phyloP scores from a whole-genome alignment of 2,113 vertebrate genomes.

The Melanocharis versteri region DNA sequence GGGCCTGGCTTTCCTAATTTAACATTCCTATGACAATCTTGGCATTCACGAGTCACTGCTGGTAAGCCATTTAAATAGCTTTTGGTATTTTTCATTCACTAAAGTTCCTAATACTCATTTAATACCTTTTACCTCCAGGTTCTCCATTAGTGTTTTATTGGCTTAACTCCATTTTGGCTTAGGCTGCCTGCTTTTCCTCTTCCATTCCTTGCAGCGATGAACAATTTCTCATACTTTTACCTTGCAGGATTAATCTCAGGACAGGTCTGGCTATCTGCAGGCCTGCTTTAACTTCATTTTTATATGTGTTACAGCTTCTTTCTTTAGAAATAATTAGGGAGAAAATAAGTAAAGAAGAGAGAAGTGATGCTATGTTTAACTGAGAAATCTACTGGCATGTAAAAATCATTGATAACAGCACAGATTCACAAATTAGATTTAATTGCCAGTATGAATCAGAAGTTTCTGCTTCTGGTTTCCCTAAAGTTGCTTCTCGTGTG shows the following conservation, averaged over 20 bases:
- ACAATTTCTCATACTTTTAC: neutral
- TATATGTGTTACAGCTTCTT: neutral
- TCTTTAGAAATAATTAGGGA: neutral
- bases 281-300: neutral
- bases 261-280: neutral
- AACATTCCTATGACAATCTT: neutral
- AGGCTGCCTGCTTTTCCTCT: neutral
- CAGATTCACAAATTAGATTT: neutral
- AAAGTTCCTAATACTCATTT: neutral
- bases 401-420: neutral
- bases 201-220: neutral
- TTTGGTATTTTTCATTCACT: neutral
- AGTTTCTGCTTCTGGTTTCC: neutral
- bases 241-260: neutral
- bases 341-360: neutral
- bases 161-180: neutral
- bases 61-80: neutral
- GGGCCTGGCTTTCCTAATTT: neutral
- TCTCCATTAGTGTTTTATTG: neutral
- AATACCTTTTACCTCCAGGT: neutral
- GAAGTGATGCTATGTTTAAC: neutral
- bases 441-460: neutral
- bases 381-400: neutral
- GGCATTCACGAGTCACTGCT: fast-evolving
- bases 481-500: neutral